Percentiles rank a stretch among this genome's conserved stretches.
phyloP scores from a whole-genome alignment of 1,140 invertebrate species.

The Brachionus rubens region DNA sequence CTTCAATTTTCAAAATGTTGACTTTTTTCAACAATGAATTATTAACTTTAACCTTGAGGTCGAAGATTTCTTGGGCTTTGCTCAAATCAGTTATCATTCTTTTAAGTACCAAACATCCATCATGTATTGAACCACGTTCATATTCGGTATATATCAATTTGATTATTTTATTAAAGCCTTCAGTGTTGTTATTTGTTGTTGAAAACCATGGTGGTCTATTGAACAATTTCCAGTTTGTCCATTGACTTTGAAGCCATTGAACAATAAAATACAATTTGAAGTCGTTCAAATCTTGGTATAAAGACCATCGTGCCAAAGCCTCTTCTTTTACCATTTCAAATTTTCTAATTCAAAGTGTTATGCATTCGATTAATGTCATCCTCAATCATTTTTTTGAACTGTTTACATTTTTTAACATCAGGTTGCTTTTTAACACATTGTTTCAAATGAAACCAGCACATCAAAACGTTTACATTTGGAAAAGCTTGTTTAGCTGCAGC shows the following conservation, averaged over 20 bases:
- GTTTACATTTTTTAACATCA: no score
- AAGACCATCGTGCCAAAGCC: background rate
- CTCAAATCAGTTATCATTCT: conserved; percentile 5
- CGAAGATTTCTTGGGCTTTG: background rate
- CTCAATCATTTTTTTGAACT: no score
- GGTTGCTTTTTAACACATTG: no score
- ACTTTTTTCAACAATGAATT: no score
- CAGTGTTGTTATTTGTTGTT: background rate
- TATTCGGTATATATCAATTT: background rate
- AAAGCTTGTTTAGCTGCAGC: no score
- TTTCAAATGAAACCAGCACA: no score
- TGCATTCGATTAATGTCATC: no score
- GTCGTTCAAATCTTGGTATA: background rate
- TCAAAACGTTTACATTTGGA: no score
- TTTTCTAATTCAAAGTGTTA: no score
- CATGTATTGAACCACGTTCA: background rate
- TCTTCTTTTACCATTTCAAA: no score
- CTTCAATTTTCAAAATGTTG: no score
- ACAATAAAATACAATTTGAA: background rate
- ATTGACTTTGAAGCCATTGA: background rate
- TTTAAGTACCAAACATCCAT: background rate
- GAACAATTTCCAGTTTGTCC: background rate
- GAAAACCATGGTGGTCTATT: background rate
- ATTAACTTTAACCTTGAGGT: background rate
- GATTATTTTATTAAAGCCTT: background rate